Conservation (phyloP, 2,797 vertebrate genomes). For the Acanthiza pusilla region DNA sequence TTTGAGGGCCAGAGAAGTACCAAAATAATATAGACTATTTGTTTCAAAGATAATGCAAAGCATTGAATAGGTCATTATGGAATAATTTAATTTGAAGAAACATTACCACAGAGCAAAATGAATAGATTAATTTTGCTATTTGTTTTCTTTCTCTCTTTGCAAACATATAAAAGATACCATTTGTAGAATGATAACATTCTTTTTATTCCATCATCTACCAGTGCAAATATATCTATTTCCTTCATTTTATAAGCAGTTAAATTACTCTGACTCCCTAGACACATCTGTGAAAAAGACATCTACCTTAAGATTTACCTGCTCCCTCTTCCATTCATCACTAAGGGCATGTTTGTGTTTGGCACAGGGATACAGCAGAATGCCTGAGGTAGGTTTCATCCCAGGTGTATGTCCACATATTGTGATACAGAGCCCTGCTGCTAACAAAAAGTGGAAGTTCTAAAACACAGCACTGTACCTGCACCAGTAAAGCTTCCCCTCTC, state of each 20-base stretch:
- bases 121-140: constrained; percentile 1
- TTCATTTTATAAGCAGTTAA: constrained; percentile 6
- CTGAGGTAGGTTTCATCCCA: background rate
- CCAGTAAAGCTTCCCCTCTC: background rate
- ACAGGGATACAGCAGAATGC: background rate
- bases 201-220: background rate
- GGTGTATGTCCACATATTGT: background rate
- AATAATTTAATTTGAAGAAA: constrained; percentile 25
- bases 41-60: constrained; percentile 7
- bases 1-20: background rate
- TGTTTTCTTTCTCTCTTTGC: background rate
- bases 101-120: background rate
- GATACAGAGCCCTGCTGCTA: background rate
- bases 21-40: background rate
- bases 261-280: background rate
- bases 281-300: background rate
- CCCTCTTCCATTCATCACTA: background rate
- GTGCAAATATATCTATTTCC: background rate
- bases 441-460: background rate
- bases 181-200: background rate
- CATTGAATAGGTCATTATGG: constrained; percentile 24
- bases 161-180: background rate
- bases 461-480: background rate
- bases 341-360: background rate
- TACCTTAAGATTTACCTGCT: background rate